These are phyloP conservation scores for Subanguina moxae DNA, from an alignment of 1,140 invertebrate genomes.

Conservation along the genomic window DNA sequence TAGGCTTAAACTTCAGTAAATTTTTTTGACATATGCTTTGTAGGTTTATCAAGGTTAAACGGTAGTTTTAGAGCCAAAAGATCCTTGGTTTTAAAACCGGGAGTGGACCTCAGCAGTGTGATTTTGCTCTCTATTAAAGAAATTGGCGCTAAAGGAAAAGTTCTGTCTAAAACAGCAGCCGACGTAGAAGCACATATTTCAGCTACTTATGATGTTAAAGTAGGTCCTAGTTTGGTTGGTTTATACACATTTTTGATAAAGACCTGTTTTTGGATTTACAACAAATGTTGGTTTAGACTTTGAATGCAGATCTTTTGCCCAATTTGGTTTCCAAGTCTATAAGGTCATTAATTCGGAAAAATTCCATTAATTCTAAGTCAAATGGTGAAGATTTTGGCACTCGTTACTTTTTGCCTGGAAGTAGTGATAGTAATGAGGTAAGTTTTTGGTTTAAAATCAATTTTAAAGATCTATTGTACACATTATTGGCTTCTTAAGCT, in stretches of 20 bases:
- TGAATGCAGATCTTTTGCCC: not conserved
- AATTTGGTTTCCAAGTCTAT: not conserved
- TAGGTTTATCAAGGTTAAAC: not conserved
- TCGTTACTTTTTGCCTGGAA: not conserved
- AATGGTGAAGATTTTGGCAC: not conserved
- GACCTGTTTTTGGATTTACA: no score
- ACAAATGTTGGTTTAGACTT: no score
- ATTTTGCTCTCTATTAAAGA: conserved; percentile 4
- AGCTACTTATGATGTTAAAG: conserved; percentile 1
- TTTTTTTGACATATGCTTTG: not conserved
- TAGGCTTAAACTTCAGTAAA: conserved; percentile 7
- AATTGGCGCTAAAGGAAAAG: conserved; percentile 6
- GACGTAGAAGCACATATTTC: not conserved
- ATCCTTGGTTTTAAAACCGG: not conserved
- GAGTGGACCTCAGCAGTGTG: not conserved
- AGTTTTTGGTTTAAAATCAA: no score
- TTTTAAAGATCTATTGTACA: no score
- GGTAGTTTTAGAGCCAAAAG: not conserved
- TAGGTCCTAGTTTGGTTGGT: not conserved
- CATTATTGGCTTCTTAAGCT: no score
- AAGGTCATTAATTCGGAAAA: not conserved
- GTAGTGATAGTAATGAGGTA: not conserved
- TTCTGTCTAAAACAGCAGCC: not conserved
- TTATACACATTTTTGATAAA: not conserved
- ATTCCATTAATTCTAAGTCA: not conserved